Base-by-base conservation (phyloP, 1,140 invertebrate genomes). In the Drosophila lacertosa region DNA sequence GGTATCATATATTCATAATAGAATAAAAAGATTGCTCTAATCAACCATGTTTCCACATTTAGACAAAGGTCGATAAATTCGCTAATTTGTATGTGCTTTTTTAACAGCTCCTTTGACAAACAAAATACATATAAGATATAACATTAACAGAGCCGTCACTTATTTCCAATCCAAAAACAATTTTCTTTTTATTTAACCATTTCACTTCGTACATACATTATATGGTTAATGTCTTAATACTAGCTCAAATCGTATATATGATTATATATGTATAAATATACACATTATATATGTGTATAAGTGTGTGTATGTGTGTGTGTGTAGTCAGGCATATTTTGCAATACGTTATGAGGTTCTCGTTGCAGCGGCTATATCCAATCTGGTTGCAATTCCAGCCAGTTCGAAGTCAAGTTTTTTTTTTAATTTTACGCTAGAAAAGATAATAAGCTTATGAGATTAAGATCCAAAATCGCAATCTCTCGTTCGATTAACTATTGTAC, bases 121-220 rank as follows among this genome's bases (percentile, higher is more conserved):
- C 20, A 22, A 45, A 16, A 53, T 53, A 9, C 15, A 51, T 18
- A 37, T n/a, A n/a, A n/a, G n/a, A n/a, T n/a, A n/a, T n/a, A n/a
- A n/a, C n/a, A 13, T 13, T n/a, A 3, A 2, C 39, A 9, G 3
- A 3, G 5, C 39, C 5, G 16, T 4, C 13, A 18, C 22, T 53
- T 13, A 50, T 55, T 78, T 78, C 59, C 59, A 80, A 71, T 75
- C 59, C 71, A 68, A 79, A 72, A 79, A 79, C 77, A 79, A 79
- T 79, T 74, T 32, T 64, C 50, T 35, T 62, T 79, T 79, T 79
- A 79, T 79, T 79, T 68, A 78, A 79, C 76, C 76, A 57, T 57
- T 65, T 47, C 42, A 48, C 33, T 51, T 65, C 62, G 39, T 50
- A 50, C 76, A 70, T 63, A 54, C 32, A 53, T 68, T 68, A 62